Evolutionary conservation across 2,113 vertebrate species (phyloP).

Genomic region (Rissa tridactyla): DNA sequence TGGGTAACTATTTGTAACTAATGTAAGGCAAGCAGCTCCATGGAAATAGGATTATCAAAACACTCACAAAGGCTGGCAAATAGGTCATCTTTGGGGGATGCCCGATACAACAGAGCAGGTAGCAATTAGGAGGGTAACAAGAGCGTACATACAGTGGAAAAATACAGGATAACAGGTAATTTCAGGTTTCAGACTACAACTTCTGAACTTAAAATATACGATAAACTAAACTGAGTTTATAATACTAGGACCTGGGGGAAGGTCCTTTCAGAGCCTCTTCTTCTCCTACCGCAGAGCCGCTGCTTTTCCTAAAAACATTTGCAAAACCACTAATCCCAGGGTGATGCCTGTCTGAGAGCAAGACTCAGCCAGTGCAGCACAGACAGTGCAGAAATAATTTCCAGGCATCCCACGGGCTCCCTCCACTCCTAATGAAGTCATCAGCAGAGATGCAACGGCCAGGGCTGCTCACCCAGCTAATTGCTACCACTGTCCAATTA

Average conservation of each 20-base stretch:
- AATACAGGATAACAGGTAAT: background rate
- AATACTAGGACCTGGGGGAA: background rate
- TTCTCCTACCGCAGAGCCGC: background rate
- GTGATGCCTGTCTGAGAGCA: background rate
- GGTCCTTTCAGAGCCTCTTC: background rate
- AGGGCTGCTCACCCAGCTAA: background rate
- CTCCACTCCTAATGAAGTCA: conserved; percentile 21
- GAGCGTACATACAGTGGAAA: background rate
- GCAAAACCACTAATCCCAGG: background rate
- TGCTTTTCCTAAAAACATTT: background rate
- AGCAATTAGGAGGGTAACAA: background rate
- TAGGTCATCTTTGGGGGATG: background rate
- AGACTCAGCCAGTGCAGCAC: background rate
- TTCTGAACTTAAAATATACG: conserved; percentile 38
- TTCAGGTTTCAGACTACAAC: background rate
- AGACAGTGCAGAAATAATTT: background rate
- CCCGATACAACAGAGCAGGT: background rate
- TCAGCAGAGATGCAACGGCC: background rate
- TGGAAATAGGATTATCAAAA: background rate
- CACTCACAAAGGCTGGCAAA: background rate
- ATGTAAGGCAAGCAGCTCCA: background rate
- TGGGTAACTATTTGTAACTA: background rate
- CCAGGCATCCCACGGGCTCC: background rate
- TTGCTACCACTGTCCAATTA: background rate
- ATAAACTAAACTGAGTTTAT: conserved; percentile 15